Conservation (phyloP, 2,888 invertebrate genomes). For the Drosophila acutilabella region DNA sequence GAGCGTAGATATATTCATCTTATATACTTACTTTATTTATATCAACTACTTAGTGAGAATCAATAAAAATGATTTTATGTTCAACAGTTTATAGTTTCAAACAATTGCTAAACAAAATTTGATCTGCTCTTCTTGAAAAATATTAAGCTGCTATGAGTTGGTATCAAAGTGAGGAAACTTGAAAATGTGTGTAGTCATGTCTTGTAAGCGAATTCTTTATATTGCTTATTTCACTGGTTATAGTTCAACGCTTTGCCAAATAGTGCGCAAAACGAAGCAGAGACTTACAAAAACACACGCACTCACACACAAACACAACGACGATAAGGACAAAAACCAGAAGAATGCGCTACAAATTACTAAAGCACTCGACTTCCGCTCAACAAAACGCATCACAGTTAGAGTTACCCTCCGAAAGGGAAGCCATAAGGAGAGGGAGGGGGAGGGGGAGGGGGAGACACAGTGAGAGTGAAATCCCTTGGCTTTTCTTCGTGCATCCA, state of each 20-base stretch:
- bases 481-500: conserved; percentile 32
- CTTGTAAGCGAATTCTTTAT: not conserved
- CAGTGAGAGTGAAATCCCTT: not conserved
- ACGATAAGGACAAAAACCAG: not conserved
- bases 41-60: not conserved
- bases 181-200: not conserved
- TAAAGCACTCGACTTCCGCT: conserved; percentile 77
- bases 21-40: too few species aligned
- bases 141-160: too few species aligned
- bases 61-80: not conserved
- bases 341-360: conserved; percentile 72
- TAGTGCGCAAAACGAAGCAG: conserved; percentile 16
- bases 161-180: too few species aligned
- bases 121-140: not conserved
- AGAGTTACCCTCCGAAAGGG: not conserved
- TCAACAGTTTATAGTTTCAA: not conserved
- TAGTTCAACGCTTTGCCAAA: conserved; percentile 21
- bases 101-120: not conserved
- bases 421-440: not conserved
- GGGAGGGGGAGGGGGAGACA: not conserved
- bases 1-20: too few species aligned
- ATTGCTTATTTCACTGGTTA: not conserved
- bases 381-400: conserved; percentile 66
- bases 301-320: not conserved
- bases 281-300: conserved; percentile 7